Conservation (phyloP, 1,140 invertebrate species). For the Platyura marginata region DNA sequence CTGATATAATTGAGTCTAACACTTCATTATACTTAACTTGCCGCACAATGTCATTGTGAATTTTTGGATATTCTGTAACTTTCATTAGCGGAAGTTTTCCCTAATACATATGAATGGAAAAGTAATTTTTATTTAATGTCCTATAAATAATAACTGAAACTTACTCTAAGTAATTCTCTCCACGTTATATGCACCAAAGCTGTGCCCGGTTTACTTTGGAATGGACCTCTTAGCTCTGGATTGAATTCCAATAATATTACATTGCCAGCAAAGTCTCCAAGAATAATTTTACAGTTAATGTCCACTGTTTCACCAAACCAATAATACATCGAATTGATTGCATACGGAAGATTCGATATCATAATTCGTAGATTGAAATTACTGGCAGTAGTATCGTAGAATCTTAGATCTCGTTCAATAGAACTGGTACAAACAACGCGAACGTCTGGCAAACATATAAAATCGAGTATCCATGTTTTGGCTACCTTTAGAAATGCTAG, state of each 20-base stretch:
- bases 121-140: no score
- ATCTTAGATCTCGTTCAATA: conserved; percentile 44
- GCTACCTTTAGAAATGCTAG: conserved; percentile 30
- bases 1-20: conserved; percentile 31
- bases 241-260: conserved; percentile 39
- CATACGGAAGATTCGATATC: conserved; percentile 33
- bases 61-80: conserved; percentile 27
- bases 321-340: conserved; percentile 35
- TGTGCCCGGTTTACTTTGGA: conserved; percentile 36
- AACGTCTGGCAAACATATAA: conserved; percentile 46
- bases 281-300: conserved; percentile 36
- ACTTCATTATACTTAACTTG: conserved; percentile 40
- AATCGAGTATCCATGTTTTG: conserved; percentile 40
- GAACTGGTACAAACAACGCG: conserved; percentile 45
- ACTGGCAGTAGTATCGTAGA: conserved; percentile 48
- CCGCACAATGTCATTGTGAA: conserved; percentile 40
- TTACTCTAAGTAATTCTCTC: conserved; percentile 31
- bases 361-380: conserved; percentile 44
- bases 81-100: no score
- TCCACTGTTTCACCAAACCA: conserved; percentile 33
- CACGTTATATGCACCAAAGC: conserved; percentile 35
- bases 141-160: no score
- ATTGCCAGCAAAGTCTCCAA: conserved; percentile 44
- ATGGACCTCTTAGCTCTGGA: conserved; percentile 36
- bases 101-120: no score